A percentile compares a stretch with the other conserved stretches of the same genome.
These are phyloP conservation scores for Nesogale talazaci DNA, from an alignment of 2,113 vertebrate genomes.

Conservation along the genomic window DNA sequence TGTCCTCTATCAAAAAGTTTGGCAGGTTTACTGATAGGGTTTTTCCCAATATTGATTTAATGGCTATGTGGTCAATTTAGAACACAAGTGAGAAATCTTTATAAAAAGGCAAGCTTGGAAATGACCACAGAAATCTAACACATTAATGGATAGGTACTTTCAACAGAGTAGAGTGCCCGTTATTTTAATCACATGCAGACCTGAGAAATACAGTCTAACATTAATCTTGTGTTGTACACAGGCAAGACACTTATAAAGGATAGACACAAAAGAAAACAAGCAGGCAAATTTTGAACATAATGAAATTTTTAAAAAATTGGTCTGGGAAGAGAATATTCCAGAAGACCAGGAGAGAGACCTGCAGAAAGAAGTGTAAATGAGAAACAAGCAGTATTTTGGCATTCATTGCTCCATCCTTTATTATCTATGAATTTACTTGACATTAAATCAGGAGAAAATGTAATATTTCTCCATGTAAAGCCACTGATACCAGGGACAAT, in stretches of 20 bases:
- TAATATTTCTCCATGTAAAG: background rate
- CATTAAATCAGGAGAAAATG: background rate
- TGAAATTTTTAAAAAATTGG: background rate
- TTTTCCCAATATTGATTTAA: conserved; percentile 21
- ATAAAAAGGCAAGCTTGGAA: background rate
- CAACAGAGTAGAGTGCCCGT: background rate
- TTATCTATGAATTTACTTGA: background rate
- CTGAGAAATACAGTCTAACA: background rate
- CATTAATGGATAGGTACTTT: conserved; percentile 3
- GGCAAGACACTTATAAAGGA: background rate
- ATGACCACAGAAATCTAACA: conserved; percentile 31
- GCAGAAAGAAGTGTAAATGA: background rate
- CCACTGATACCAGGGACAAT: background rate
- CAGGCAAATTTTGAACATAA: background rate
- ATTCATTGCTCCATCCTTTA: background rate
- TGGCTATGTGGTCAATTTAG: conserved; percentile 23
- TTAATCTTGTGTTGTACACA: background rate
- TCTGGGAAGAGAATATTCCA: background rate
- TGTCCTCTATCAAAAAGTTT: background rate
- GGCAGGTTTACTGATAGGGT: background rate
- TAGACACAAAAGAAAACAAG: background rate
- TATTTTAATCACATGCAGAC: background rate
- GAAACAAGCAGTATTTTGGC: background rate
- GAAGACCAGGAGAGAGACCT: background rate
- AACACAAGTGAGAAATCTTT: conserved; percentile 17